Evolutionary conservation across 2,888 invertebrate species (phyloP).

Genomic region (Eurytoma californica): DNA sequence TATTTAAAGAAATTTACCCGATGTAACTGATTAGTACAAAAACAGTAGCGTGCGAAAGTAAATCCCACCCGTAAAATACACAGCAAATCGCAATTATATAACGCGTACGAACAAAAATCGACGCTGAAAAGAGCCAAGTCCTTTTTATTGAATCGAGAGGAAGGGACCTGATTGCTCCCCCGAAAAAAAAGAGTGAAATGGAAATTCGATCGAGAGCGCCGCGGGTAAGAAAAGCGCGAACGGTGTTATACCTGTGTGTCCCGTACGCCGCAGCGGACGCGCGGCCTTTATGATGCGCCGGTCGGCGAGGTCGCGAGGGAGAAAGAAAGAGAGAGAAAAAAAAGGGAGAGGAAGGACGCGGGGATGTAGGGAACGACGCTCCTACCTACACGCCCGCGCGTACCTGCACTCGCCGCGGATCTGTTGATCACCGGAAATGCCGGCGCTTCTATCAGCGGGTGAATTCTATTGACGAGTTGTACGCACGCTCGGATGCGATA

Average conservation of each 20-base stretch:
- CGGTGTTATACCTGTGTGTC: constrained; percentile 22
- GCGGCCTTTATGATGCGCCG: constrained; percentile 32
- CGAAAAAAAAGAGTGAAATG: constrained; percentile 29
- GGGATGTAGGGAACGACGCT: not conserved
- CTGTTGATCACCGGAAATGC: too few species aligned
- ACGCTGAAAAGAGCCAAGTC: too few species aligned
- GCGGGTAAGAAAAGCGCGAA: constrained; percentile 18
- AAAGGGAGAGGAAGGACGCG: constrained; percentile 4
- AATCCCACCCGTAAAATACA: too few species aligned
- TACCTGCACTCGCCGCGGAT: not conserved
- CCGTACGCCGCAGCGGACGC: constrained; percentile 39
- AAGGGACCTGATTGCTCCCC: constrained; percentile 2
- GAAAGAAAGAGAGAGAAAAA: constrained; percentile 1
- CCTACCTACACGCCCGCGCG: not conserved
- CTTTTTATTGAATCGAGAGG: too few species aligned
- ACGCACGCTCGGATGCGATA: too few species aligned
- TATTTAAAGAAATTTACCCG: too few species aligned
- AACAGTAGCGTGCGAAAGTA: too few species aligned
- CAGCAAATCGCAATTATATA: too few species aligned
- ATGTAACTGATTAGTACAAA: too few species aligned
- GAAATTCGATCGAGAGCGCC: constrained; percentile 47
- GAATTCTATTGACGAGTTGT: too few species aligned
- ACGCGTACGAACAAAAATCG: too few species aligned
- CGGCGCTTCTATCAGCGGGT: too few species aligned
- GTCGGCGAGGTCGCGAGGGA: constrained; percentile 14